Evolutionary conservation across 2,797 vertebrate genomes (phyloP), one percentile per base, ranked within the genome.

Genomic region (Sparidentex hasta): DNA sequence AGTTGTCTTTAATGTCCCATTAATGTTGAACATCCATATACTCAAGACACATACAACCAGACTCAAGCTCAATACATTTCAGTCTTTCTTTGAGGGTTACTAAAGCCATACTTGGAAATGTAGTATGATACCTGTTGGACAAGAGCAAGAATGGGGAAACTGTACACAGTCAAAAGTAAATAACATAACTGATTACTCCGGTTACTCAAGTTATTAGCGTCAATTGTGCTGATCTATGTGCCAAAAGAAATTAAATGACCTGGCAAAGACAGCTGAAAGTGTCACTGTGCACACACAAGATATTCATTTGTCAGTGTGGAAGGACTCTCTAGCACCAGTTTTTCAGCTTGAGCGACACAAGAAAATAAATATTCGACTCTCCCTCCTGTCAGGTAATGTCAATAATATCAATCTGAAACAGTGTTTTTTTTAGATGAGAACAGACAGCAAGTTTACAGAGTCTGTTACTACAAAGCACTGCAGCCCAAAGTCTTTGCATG

Each of bases 301-400:
- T 27, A 47, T 20, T 1, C 44, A 43, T 63, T 18, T 48, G 17
- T 61, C 12, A 65, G 29, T 29, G 3, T 57, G 23, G 21, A 8
- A 13, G 17, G 23, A 23, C 4, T 52, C 21, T 72, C n/a, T n/a
- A 61, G 33, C 20, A 70, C 41, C 7, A 17, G 51, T 48, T 85
- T 43, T 76, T 81, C 76, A 76, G 58, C 82, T 58, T 76, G 1
- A 56, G 41, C 1, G 0, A 57, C 16, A 66, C 11, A 9, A 23
- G 29, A 18, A 18, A 29, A 65, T 44, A 74, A 65, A 71, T 67
- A 71, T 59, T 3, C 47, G 7, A 18, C 8, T 21, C 7, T 43
- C 7, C 27, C 46, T 52, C 9, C 2, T 1, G 11, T 7, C n/a
- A 4, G 17, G 50, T 21, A 69, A 2, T 5, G 23, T 71, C 52